A percentile compares a stretch with the other conserved stretches of the same genome.
These are phyloP conservation scores for Archips crataeganus DNA, from an alignment of 2,888 invertebrate genomes.

Conservation along the genomic window DNA sequence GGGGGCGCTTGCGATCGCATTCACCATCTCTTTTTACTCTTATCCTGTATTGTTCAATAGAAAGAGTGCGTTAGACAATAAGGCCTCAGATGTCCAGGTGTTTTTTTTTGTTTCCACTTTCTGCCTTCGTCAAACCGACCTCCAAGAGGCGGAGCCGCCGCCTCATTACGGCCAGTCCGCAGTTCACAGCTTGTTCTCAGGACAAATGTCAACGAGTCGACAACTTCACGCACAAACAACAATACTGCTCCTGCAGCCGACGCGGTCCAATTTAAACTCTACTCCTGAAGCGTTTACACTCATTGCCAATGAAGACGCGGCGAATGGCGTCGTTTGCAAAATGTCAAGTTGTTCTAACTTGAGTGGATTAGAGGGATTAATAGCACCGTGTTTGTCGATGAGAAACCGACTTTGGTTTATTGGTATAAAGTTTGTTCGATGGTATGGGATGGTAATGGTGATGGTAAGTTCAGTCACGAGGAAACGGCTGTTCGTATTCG, in stretches of 20 bases:
- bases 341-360: conserved; percentile 61
- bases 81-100: not conserved
- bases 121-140: not conserved
- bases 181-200: conserved; percentile 49
- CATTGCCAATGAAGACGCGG: not conserved
- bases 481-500: too few relatives aligned
- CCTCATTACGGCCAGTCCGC: conserved; percentile 48
- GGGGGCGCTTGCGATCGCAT: too few relatives aligned
- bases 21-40: too few relatives aligned
- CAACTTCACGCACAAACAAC: conserved; percentile 14
- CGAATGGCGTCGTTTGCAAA: conserved; percentile 55
- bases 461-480: too few relatives aligned
- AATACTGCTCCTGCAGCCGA: not conserved
- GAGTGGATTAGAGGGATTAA: conserved; percentile 56
- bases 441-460: not conserved
- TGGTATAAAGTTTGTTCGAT: too few relatives aligned
- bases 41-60: too few relatives aligned
- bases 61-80: too few relatives aligned
- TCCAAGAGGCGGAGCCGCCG: not conserved
- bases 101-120: not conserved
- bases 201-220: conserved; percentile 41
- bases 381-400: conserved; percentile 46
- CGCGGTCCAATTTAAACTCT: conserved; percentile 17
- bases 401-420: too few relatives aligned
- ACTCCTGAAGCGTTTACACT: conserved; percentile 1